Evolutionary conservation across 2,888 invertebrate species (phyloP).

Genomic region (Azorinus chamasolen): DNA sequence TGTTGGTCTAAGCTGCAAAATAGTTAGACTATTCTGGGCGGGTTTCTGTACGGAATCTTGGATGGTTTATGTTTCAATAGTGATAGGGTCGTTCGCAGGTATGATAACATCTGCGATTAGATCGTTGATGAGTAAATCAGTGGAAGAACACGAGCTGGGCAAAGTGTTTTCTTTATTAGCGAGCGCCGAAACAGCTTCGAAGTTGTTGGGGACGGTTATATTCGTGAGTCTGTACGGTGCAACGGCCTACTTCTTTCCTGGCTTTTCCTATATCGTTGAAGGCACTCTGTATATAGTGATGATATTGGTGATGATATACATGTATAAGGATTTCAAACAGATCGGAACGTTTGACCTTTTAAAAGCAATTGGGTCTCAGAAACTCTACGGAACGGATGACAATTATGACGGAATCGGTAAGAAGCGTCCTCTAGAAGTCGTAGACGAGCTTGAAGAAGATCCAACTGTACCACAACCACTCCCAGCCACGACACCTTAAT

Average conservation of each 20-base stretch:
- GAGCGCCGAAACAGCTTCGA: constrained; percentile 83
- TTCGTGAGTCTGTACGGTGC: constrained; percentile 83
- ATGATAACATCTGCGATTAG: constrained; percentile 82
- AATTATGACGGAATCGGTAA: constrained; percentile 13
- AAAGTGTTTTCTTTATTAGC: constrained; percentile 83
- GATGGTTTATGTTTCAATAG: constrained; percentile 83
- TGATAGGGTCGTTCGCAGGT: constrained; percentile 82
- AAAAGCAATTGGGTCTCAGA: constrained; percentile 62
- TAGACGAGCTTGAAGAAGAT: constrained; percentile 72
- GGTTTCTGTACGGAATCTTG: constrained; percentile 78
- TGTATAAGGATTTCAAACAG: constrained; percentile 62
- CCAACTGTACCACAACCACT: constrained; percentile 63
- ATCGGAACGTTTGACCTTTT: constrained; percentile 68
- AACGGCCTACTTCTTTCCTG: constrained; percentile 80
- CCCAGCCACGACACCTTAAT: constrained; percentile 69
- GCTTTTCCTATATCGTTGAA: constrained; percentile 81
- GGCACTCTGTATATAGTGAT: constrained; percentile 47
- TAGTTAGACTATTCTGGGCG: constrained; percentile 79
- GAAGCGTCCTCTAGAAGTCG: constrained; percentile 51
- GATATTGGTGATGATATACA: constrained; percentile 38
- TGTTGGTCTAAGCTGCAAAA: constrained; percentile 82
- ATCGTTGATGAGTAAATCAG: constrained; percentile 84
- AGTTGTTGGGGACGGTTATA: constrained; percentile 80
- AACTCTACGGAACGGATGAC: constrained; percentile 54
- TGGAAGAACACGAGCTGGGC: constrained; percentile 83